These are phyloP conservation scores for Danio choprae DNA, from an alignment of 2,797 vertebrate genomes.

Conservation along the genomic window DNA sequence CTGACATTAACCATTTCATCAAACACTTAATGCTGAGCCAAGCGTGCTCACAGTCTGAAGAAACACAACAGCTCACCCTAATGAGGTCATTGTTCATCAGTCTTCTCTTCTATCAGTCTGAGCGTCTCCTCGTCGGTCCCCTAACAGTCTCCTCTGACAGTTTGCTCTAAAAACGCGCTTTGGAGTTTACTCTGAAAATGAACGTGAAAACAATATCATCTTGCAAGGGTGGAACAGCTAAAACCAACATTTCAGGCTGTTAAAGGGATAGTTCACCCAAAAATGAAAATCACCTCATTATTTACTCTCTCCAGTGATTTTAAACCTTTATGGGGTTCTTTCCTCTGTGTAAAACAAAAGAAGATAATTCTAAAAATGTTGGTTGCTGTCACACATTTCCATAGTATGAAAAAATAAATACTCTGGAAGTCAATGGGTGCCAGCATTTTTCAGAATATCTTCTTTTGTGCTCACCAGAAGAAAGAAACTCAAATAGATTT, in stretches of 20 bases:
- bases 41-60: slow-evolving; percentile 31
- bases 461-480: too few relatives aligned
- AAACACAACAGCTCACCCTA: slow-evolving; percentile 11
- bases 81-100: slow-evolving; percentile 38
- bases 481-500: too few relatives aligned
- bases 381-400: too few relatives aligned
- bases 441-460: too few relatives aligned
- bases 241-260: slow-evolving; percentile 3
- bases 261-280: background rate
- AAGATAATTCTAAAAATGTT: too few relatives aligned
- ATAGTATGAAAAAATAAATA: too few relatives aligned
- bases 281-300: too few relatives aligned
- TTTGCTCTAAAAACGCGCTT: slow-evolving; percentile 34
- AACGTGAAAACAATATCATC: background rate
- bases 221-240: background rate
- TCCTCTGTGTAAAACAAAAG: too few relatives aligned
- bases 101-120: slow-evolving; percentile 40
- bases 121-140: slow-evolving; percentile 22
- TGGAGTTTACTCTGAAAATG: slow-evolving; percentile 17
- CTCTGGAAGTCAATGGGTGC: too few relatives aligned
- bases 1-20: slow-evolving; percentile 33
- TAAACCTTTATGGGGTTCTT: too few relatives aligned
- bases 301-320: too few relatives aligned
- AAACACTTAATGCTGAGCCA: slow-evolving; percentile 38
- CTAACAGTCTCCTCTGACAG: slow-evolving; percentile 21